phyloP scores from a whole-genome alignment of 2,113 vertebrate species.

The zebrafish (Danio rerio) region GRCz12tu NC_133183.1:7930501-7931000 shows the following conservation, averaged over 20 bases:
- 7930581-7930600: too few relatives aligned
- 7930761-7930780: not conserved
- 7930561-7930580: too few relatives aligned
- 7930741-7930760: not conserved
- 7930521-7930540: too few relatives aligned
- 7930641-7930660: too few relatives aligned
- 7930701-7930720: not conserved
- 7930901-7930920: not conserved
- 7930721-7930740: not conserved
- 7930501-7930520: too few relatives aligned
- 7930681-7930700: too few relatives aligned
- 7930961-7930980: constrained; percentile 12
- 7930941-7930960: not conserved
- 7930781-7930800: not conserved
- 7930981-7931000: not conserved
- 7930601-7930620: too few relatives aligned
- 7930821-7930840: constrained; percentile 1
- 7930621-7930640: too few relatives aligned
- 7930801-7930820: constrained; percentile 10
- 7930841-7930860: constrained; percentile 21
- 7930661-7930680: too few relatives aligned
- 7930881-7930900: constrained; percentile 23
- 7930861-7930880: constrained; percentile 21
- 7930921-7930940: constrained; percentile 16
- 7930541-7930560: too few relatives aligned